A percentile compares a stretch with the other conserved stretches of the same genome.
Evolutionary conservation across 2,113 vertebrate species (phyloP).

Genomic region (Ictalurus furcatus): DNA sequence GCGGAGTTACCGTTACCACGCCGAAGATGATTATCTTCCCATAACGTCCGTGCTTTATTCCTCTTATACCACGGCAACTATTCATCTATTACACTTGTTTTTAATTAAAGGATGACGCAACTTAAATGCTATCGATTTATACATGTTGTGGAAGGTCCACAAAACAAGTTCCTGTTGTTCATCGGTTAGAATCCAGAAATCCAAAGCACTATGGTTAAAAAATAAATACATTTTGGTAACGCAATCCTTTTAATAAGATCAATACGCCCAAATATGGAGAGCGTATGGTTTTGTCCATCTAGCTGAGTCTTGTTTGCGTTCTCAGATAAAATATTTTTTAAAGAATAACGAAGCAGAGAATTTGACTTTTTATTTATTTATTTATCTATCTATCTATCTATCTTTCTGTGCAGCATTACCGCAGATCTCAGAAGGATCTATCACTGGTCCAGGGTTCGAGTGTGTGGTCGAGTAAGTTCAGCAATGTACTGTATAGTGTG

Average conservation of each 20-base stretch:
- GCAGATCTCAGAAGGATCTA: constrained; percentile 16
- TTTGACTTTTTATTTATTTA: background rate
- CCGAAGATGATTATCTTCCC: no score
- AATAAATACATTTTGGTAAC: no score
- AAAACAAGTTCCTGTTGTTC: background rate
- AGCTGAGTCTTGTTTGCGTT: background rate
- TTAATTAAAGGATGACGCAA: no score
- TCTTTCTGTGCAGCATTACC: constrained; percentile 35
- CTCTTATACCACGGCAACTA: background rate
- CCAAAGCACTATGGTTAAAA: no score
- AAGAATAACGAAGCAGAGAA: background rate
- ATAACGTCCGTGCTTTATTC: no score
- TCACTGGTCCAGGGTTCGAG: constrained; percentile 35
- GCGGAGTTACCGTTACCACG: no score
- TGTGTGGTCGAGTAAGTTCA: constrained; percentile 36
- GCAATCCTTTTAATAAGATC: background rate
- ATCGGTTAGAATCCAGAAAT: no score
- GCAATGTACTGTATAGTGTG: background rate
- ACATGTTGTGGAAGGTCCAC: background rate
- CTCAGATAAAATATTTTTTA: background rate
- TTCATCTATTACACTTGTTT: no score
- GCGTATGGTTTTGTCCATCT: background rate
- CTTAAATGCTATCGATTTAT: background rate
- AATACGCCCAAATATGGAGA: background rate
- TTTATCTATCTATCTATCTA: background rate